phyloP scores from a whole-genome alignment of 2,797 vertebrate species.

The Nasua narica region DNA sequence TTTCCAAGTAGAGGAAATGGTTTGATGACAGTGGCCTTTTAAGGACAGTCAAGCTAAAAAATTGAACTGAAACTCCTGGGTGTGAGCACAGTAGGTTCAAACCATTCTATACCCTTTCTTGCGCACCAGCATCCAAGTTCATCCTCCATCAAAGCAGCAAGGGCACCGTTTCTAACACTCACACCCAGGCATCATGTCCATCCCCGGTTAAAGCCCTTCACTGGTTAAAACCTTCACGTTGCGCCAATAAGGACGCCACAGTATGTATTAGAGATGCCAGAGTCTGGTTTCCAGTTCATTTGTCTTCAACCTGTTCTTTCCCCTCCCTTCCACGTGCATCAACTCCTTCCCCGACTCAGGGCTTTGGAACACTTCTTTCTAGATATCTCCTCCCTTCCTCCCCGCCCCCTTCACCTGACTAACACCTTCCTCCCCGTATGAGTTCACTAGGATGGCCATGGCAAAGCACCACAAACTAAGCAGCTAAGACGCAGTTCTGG shows the following conservation, averaged over 20 bases:
- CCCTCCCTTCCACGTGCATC: fast-evolving
- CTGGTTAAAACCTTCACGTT: not conserved
- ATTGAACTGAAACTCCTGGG: too few relatives aligned
- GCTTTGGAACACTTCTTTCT: not conserved
- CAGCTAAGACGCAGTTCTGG: not conserved
- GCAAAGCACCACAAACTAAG: fast-evolving
- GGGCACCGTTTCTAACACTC: not conserved
- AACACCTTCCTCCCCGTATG: not conserved
- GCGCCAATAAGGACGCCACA: not conserved
- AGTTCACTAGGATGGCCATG: not conserved
- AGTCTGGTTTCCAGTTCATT: not conserved
- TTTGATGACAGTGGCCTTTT: not conserved
- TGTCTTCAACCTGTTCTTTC: not conserved
- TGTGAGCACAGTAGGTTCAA: fast-evolving
- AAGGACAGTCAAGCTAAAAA: too few relatives aligned
- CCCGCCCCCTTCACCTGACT: not conserved
- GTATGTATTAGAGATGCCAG: not conserved
- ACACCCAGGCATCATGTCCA: fast-evolving
- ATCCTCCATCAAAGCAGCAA: not conserved
- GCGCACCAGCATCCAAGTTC: not conserved
- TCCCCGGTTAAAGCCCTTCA: not conserved
- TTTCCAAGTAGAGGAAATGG: not conserved
- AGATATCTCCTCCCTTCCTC: not conserved
- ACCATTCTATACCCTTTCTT: fast-evolving
- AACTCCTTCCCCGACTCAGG: not conserved